Evolutionary conservation across 2,113 vertebrate species (phyloP).

Genomic region (Argyrosomus japonicus): DNA sequence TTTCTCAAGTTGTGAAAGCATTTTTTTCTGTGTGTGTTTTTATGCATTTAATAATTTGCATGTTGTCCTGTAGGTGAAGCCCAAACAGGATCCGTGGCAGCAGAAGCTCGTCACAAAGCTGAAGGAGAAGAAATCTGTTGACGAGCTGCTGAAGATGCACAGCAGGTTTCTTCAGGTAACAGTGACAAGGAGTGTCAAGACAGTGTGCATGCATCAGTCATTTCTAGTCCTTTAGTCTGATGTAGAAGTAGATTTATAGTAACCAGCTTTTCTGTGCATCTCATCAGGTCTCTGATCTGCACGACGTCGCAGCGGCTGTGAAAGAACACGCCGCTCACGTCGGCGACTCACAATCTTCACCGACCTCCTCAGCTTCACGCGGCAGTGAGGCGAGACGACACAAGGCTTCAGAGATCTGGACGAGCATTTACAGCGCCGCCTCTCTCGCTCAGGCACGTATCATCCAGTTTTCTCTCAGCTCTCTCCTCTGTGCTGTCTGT

Average conservation of each 20-base stretch:
- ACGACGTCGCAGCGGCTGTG: conserved; percentile 73
- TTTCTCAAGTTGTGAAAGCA: not conserved
- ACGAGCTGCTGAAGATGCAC: conserved; percentile 79
- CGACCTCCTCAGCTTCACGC: conserved; percentile 22
- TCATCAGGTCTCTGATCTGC: conserved; percentile 74
- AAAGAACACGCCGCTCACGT: conserved; percentile 59
- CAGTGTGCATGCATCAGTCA: no score
- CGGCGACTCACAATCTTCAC: conserved; percentile 1
- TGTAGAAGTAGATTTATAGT: no score
- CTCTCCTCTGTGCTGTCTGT: not conserved
- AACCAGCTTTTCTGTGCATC: not conserved
- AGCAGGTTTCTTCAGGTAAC: conserved; percentile 83
- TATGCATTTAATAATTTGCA: not conserved
- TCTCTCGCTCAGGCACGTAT: conserved; percentile 74
- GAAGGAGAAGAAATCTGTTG: conserved; percentile 77
- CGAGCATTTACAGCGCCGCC: conserved; percentile 70
- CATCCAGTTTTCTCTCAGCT: not conserved
- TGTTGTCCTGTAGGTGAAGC: conserved; percentile 77
- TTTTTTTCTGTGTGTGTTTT: not conserved
- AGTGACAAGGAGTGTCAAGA: not conserved
- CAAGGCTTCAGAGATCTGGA: conserved; percentile 70
- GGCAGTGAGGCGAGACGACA: not conserved
- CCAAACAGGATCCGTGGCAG: conserved; percentile 85
- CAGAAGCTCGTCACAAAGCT: conserved; percentile 84
- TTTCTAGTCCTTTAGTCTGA: no score